These are phyloP conservation scores for Fragum fragum DNA, from an alignment of 2,888 invertebrate genomes.

Conservation along the genomic window DNA sequence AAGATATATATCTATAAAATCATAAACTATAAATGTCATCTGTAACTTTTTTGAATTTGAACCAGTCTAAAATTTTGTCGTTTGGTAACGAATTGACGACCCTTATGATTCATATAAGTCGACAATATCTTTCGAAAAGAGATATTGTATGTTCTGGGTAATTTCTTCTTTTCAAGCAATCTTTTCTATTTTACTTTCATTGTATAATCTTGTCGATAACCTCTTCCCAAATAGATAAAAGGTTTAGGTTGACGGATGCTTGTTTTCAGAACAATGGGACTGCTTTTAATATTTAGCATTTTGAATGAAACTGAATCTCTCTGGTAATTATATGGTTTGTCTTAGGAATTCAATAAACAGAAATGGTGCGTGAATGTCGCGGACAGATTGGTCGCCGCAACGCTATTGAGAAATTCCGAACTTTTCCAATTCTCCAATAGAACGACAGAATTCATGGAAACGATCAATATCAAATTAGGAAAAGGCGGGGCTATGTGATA, in stretches of 20 bases:
- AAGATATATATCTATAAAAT: too few relatives aligned
- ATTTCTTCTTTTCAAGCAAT: too few relatives aligned
- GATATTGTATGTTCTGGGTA: too few relatives aligned
- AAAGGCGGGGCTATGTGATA: conserved; percentile 45
- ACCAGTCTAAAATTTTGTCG: too few relatives aligned
- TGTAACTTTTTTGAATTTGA: too few relatives aligned
- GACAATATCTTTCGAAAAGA: too few relatives aligned
- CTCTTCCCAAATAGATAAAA: not conserved
- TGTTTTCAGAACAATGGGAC: conserved; percentile 17
- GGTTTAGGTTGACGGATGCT: conserved; percentile 7
- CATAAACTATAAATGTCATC: too few relatives aligned
- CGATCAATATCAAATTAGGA: conserved; percentile 61
- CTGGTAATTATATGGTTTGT: conserved; percentile 18
- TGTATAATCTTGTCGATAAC: too few relatives aligned
- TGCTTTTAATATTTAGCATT: conserved; percentile 7
- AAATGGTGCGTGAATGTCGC: conserved; percentile 1
- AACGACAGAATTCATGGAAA: conserved; percentile 5
- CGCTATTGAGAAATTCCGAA: conserved; percentile 1
- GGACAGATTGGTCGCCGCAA: conserved; percentile 8
- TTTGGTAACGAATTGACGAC: too few relatives aligned
- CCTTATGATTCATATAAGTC: too few relatives aligned
- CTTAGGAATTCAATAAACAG: conserved; percentile 18
- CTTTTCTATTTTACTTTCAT: too few relatives aligned
- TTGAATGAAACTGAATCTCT: not conserved
- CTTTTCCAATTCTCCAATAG: conserved; percentile 43